These are phyloP conservation scores for Achlya flavicornis DNA, from an alignment of 2,888 invertebrate species.

Conservation along the genomic window DNA sequence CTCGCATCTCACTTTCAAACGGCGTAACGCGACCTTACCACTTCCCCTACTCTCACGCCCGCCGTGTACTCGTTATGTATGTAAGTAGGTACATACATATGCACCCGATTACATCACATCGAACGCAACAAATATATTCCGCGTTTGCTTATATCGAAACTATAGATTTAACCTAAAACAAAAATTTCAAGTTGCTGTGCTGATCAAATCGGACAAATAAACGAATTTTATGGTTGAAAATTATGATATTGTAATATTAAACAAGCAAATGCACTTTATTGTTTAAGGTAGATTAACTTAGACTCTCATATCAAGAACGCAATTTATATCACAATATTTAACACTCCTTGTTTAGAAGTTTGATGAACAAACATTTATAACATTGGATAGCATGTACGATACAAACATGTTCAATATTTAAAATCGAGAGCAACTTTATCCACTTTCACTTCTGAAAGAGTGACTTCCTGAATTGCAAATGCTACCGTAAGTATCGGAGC, in stretches of 20 bases:
- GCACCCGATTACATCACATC: constrained; percentile 37
- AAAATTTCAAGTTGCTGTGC: constrained; percentile 9
- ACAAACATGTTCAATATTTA: constrained; percentile 6
- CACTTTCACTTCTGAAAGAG: constrained; percentile 10
- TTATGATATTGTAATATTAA: neutral
- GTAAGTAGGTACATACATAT: neutral
- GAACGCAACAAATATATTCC: constrained; percentile 34
- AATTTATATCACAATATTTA: constrained; percentile 8
- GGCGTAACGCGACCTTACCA: constrained; percentile 81
- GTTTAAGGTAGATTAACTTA: neutral
- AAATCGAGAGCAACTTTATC: constrained; percentile 1
- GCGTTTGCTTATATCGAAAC: constrained; percentile 32
- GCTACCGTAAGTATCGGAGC: constrained; percentile 32
- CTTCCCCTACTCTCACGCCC: constrained; percentile 64
- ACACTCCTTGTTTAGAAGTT: constrained; percentile 9
- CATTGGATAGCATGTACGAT: constrained; percentile 5
- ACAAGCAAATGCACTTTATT: constrained; percentile 13
- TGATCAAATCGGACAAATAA: too few relatives aligned
- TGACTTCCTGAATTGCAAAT: constrained; percentile 26
- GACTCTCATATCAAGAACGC: neutral
- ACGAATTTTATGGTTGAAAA: neutral
- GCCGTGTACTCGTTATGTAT: neutral
- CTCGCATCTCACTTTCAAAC: constrained; percentile 82
- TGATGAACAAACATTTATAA: neutral
- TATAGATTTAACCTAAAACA: constrained; percentile 12